A percentile compares a stretch with the other conserved stretches of the same genome.
These are phyloP conservation scores for Sycophaga agraensis DNA, from an alignment of 1,140 invertebrate species.

Conservation along the genomic window DNA sequence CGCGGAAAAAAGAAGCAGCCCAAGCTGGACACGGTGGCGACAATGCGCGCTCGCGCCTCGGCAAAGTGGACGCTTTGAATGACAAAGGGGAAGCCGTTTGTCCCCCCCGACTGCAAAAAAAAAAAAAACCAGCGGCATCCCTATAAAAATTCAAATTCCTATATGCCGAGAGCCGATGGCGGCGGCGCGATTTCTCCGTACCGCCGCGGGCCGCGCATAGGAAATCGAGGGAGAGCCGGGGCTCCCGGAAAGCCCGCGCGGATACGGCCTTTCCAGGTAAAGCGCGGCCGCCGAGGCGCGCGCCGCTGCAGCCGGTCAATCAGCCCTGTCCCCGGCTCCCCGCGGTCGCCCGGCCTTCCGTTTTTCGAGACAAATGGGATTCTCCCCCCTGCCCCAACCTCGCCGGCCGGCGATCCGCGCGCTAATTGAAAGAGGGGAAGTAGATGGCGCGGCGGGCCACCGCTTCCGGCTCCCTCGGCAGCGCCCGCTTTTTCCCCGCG, in stretches of 20 bases:
- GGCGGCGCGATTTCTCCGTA: conserved; percentile 10
- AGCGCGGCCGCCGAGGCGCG: too few species aligned
- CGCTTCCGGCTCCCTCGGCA: neutral
- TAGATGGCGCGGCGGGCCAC: neutral
- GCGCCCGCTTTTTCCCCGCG: too few species aligned
- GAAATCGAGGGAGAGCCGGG: neutral
- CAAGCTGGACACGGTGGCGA: too few species aligned
- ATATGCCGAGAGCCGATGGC: conserved; percentile 9
- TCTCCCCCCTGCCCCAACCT: too few species aligned
- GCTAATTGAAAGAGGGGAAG: too few species aligned
- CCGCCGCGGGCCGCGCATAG: neutral
- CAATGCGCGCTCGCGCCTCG: too few species aligned
- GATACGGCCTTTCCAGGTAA: neutral
- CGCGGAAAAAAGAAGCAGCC: too few species aligned
- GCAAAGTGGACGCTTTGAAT: conserved; percentile 21
- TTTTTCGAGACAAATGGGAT: too few species aligned
- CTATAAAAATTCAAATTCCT: conserved; percentile 29
- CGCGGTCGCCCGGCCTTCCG: too few species aligned
- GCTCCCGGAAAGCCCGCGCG: too few species aligned
- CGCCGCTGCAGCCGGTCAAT: neutral
- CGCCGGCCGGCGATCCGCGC: too few species aligned
- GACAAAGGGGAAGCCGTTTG: conserved; percentile 22
- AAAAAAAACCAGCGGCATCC: conserved; percentile 27
- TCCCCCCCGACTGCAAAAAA: too few species aligned
- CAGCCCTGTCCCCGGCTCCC: neutral